Evolutionary conservation across 2,888 invertebrate genomes (phyloP), one percentile per base, ranked within the genome.

Genomic region (Sphinx pinastri): DNA sequence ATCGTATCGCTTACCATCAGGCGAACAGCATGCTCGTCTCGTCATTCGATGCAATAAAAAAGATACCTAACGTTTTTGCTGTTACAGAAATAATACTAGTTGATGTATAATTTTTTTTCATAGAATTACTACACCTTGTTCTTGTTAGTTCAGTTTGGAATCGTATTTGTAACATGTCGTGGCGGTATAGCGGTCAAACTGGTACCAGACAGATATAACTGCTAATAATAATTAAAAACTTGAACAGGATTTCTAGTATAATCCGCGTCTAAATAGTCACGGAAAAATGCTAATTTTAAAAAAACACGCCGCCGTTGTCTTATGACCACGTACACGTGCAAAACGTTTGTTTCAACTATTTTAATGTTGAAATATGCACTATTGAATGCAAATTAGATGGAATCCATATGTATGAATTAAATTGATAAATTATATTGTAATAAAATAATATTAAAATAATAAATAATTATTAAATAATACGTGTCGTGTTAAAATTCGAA

Each of bases 221-320:
- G 67, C 72, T 63, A 73, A 69, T 71, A 69, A 73, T 66, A 71
- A 68, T 74, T 75, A 85, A 89, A 86, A 88, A 87, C 76, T 70
- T 78, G 77, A 92, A 88, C 89, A 89, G 87, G 90, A 89, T 89
- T 85, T 83, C 81, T 80, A 80, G 82, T 81, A 79, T 82, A 86
- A 87, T 88, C 84, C 77, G 81, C 78, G 72, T 77, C 76, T 76
- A 80, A 78, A 80, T 81, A 80, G 81, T 83, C 74, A 75, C 79
- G 84, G 81, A 81, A 87, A 84, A 84, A 86, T 86, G 82, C 78
- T 82, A 86, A 83, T 85, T 82, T 87, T 85, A 85, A 87, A 84
- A n/a, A 84, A 83, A 75, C 81, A 81, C 79, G 79, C 78, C 79
- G 80, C 76, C 80, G 73, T 81, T 84, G 82, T 82, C 47, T 19